phyloP scores from a whole-genome alignment of 2,888 invertebrate genomes.

The Cordilura impudica region DNA sequence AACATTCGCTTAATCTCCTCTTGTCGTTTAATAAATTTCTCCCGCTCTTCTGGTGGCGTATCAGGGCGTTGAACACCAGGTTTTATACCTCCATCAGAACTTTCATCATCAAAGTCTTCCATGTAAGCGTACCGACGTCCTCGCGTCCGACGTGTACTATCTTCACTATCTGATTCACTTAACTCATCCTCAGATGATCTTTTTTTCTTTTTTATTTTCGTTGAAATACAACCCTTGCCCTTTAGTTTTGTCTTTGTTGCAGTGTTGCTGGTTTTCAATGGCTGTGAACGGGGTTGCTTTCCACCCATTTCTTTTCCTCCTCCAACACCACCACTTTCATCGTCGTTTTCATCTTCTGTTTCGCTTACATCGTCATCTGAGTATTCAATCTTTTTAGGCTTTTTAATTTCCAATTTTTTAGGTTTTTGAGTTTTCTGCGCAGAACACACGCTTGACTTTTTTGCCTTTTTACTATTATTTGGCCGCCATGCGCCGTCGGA shows the following conservation, averaged over 20 bases:
- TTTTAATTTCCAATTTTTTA: slow-evolving; percentile 69
- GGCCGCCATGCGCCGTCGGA: slow-evolving; percentile 77
- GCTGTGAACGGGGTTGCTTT: slow-evolving; percentile 74
- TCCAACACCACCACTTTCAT: slow-evolving; percentile 78
- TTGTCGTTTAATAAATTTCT: slow-evolving; percentile 77
- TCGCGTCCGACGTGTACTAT: slow-evolving; percentile 76
- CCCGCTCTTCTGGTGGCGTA: slow-evolving; percentile 78
- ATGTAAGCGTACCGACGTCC: slow-evolving; percentile 77
- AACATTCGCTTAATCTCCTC: slow-evolving; percentile 78
- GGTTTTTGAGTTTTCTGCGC: slow-evolving; percentile 72
- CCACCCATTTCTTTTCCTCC: slow-evolving; percentile 72
- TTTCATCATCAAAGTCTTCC: slow-evolving; percentile 77
- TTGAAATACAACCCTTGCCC: slow-evolving; percentile 79
- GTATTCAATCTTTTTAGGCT: slow-evolving; percentile 71
- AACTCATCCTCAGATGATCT: slow-evolving; percentile 83
- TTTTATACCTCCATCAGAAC: slow-evolving; percentile 77
- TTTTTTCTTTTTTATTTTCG: slow-evolving; percentile 69
- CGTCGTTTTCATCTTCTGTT: slow-evolving; percentile 84
- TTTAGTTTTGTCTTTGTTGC: slow-evolving; percentile 65
- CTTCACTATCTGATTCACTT: slow-evolving; percentile 79
- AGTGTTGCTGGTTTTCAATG: slow-evolving; percentile 65
- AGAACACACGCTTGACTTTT: slow-evolving; percentile 64
- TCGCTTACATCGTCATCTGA: slow-evolving; percentile 76
- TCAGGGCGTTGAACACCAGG: slow-evolving; percentile 77
- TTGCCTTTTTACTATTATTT: slow-evolving; percentile 73